phyloP scores from a whole-genome alignment of 2,113 vertebrate genomes.

The Australoheros scitulus region DNA sequence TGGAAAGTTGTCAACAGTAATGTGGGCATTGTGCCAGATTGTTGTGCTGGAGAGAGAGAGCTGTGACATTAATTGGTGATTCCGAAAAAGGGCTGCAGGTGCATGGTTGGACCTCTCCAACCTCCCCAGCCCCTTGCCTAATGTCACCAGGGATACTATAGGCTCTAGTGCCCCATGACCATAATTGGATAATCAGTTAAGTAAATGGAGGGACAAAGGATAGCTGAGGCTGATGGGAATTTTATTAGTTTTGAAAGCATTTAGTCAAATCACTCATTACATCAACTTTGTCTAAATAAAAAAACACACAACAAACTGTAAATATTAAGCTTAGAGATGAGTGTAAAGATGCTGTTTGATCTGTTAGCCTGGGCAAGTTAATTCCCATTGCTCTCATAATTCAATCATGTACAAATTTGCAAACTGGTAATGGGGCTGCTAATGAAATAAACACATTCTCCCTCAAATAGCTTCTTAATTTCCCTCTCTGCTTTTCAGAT shows the following conservation, averaged over 20 bases:
- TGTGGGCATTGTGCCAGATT: background rate
- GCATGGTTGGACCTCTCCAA: background rate
- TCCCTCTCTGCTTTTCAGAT: background rate
- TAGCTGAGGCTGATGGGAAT: background rate
- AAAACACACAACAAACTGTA: background rate
- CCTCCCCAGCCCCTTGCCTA: background rate
- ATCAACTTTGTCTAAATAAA: background rate
- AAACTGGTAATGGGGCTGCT: background rate
- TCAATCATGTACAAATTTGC: background rate
- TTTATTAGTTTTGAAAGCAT: background rate
- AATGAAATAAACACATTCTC: background rate
- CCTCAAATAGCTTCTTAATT: conserved; percentile 9
- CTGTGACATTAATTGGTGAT: background rate
- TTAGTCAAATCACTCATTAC: background rate
- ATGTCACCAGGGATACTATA: background rate
- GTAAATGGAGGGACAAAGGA: background rate
- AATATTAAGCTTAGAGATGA: background rate
- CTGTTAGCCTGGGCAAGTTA: background rate
- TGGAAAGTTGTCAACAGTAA: background rate
- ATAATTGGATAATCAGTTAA: background rate
- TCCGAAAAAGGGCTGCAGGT: background rate
- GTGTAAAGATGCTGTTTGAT: background rate
- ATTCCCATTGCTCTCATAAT: background rate
- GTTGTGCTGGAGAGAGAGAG: background rate
- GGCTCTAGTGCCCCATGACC: background rate